Evolutionary conservation across 1,140 invertebrate species (phyloP).

Genomic region (Bacillus rossius): DNA sequence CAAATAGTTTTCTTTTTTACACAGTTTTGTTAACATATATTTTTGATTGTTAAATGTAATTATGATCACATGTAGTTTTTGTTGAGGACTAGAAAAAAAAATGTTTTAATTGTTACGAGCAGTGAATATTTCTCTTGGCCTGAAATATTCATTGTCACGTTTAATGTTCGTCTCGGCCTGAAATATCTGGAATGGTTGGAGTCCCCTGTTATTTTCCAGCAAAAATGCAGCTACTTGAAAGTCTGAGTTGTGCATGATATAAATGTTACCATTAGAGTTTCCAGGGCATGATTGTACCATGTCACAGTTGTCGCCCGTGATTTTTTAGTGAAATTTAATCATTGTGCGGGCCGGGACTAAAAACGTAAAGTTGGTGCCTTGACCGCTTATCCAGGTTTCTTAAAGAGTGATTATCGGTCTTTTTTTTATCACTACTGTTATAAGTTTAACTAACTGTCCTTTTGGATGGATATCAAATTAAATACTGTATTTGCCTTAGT

Average conservation of each 20-base stretch:
- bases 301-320: neutral
- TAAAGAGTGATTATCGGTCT: neutral
- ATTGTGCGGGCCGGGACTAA: neutral
- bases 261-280: neutral
- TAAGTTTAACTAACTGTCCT: neutral
- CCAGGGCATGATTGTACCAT: neutral
- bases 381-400: conserved; percentile 5
- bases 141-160: too few species aligned
- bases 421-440: neutral
- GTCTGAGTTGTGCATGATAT: neutral
- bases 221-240: neutral
- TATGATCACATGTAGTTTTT: too few species aligned
- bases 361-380: conserved; percentile 5
- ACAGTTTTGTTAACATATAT: too few species aligned
- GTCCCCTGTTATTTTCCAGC: neutral
- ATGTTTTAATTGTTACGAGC: too few species aligned
- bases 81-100: too few species aligned
- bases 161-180: neutral
- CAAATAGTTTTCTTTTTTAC: too few species aligned
- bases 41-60: too few species aligned
- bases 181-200: neutral
- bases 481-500: conserved; percentile 10
- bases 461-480: neutral
- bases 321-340: neutral
- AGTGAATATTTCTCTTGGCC: too few species aligned